phyloP scores from a whole-genome alignment of 2,797 vertebrate genomes.

The Aulostomus chinensis region DNA sequence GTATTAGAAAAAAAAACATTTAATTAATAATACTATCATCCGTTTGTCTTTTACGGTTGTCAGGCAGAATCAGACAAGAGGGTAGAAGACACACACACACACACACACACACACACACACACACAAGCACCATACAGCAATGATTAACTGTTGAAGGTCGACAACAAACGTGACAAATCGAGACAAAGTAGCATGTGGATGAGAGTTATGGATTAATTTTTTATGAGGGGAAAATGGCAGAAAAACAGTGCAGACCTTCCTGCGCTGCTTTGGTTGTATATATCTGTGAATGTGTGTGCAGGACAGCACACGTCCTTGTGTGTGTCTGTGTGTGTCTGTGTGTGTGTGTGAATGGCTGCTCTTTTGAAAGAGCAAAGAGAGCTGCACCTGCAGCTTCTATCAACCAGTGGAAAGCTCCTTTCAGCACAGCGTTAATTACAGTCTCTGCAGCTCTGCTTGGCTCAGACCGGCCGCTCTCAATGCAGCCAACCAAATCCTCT shows the following conservation, averaged over 20 bases:
- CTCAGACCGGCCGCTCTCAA: conserved; percentile 57
- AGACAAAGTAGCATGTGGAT: no score
- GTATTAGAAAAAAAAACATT: no score
- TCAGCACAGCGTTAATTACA: conserved; percentile 76
- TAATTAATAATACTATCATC: no score
- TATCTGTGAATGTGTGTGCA: conserved; percentile 1
- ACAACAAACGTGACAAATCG: no score
- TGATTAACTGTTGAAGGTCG: no score
- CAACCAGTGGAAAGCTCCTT: conserved; percentile 70
- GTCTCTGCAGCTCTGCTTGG: conserved; percentile 49
- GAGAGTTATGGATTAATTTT: conserved; percentile 8
- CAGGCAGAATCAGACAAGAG: no score
- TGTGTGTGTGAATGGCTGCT: conserved; percentile 13
- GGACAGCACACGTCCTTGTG: no score
- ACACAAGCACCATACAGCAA: no score
- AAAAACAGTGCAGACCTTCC: conserved; percentile 13
- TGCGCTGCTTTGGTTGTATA: conserved; percentile 1
- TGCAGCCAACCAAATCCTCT: conserved; percentile 55
- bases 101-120: no score
- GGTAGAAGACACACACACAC: no score
- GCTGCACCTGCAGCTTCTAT: conserved; percentile 73
- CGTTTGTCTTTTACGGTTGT: no score
- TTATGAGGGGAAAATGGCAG: neutral
- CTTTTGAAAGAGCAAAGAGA: conserved; percentile 56
- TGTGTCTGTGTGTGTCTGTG: neutral